Evolutionary conservation across 2,113 vertebrate species (phyloP), one percentile per base, ranked within the genome.

Genomic region (Pholis gunnellus): DNA sequence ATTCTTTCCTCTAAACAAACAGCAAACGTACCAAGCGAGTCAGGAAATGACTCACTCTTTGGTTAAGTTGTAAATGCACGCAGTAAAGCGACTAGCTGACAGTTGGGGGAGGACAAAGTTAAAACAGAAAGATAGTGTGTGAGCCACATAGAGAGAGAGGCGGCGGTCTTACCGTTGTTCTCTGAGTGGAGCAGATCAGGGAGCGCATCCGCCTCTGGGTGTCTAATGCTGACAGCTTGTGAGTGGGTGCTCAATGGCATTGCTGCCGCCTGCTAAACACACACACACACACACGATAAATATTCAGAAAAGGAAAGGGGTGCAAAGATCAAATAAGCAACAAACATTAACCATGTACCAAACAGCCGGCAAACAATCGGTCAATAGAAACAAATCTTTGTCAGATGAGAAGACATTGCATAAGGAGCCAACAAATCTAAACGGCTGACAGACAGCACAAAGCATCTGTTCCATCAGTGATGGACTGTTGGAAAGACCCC

Each of bases 121-220:
- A 20, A 64, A 71, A 83, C 25, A 60, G 27, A 83, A 40, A 82
- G 11, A 75, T 0, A 25, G 38, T 18, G 50, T 61, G 13, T 64
- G 54, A 66, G 40, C 1, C 17, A 64, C 5, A 31, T 1, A 1
- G 42, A 64, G 57, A 54, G 18, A 60, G 25, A 68, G 38, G 75
- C 36, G 69, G 40, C 36, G 63, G 56, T 86, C 93, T 94, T 91
- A 95, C 94, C 82, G 89, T 77, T 78, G 82, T 89, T 72, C 56
- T 91, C 52, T 63, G 87, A 91, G 93, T 92, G 91, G 94, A 94
- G 90, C 81, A 88, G 88, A 80, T 87, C 85, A 75, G 83, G 88
- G 77, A 80, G 83, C 84, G 84, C 82, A 77, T 81, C 92, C 42
- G 87, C 83, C 88, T 92, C 91, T 52, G 83, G 81, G 67, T 82